Conservation (phyloP, 2,888 invertebrate species). For the Anorthoa munda region DNA sequence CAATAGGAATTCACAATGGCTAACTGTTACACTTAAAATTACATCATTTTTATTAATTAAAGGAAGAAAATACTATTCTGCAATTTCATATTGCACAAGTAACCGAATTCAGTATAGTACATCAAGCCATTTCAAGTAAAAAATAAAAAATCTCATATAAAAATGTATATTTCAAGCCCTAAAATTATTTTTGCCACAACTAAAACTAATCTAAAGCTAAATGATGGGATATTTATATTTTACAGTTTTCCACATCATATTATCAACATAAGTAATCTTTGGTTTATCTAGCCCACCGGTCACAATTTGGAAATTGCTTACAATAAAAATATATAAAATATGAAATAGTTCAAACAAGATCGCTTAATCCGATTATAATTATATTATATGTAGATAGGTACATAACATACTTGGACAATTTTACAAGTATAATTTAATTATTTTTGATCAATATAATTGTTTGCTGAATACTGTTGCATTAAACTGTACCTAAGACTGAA, state of each 20-base stretch:
- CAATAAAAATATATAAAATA: conserved; percentile 80
- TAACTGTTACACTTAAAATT: conserved; percentile 76
- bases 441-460: conserved; percentile 43
- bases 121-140: conserved; percentile 83
- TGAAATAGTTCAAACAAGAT: conserved; percentile 80
- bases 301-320: conserved; percentile 79
- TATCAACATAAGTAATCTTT: conserved; percentile 85
- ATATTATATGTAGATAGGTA: conserved; percentile 61
- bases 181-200: conserved; percentile 85
- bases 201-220: conserved; percentile 78
- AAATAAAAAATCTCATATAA: conserved; percentile 79
- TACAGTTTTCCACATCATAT: conserved; percentile 84
- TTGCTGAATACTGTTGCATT: conserved; percentile 67
- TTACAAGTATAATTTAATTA: conserved; percentile 52
- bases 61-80: conserved; percentile 82
- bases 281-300: conserved; percentile 90
- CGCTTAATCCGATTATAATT: conserved; percentile 72
- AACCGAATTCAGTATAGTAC: conserved; percentile 82
- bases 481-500: conserved; percentile 29
- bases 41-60: conserved; percentile 68
- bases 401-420: conserved; percentile 51
- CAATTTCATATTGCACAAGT: conserved; percentile 83
- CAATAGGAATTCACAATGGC: conserved; percentile 89
- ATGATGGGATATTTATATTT: conserved; percentile 84
- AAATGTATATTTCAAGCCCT: conserved; percentile 79